Evolutionary conservation across 2,113 vertebrate species (phyloP).

Genomic region (Oenanthe oenanthe): DNA sequence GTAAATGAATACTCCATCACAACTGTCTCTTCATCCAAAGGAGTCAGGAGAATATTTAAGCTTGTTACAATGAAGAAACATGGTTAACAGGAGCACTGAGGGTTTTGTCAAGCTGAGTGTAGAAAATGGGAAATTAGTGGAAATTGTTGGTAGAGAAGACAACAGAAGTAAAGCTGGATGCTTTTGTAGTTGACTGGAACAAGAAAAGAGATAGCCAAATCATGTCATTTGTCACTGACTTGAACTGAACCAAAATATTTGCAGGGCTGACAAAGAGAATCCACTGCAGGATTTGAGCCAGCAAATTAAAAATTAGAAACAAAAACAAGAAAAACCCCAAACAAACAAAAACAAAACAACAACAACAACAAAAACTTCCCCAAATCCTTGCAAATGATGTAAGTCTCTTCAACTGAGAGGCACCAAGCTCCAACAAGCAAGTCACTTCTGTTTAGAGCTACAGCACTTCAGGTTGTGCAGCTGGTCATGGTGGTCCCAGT

Average conservation of each 20-base stretch:
- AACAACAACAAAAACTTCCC: no score
- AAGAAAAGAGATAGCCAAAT: not conserved
- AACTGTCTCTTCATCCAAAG: not conserved
- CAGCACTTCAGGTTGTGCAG: not conserved
- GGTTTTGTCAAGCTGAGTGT: not conserved
- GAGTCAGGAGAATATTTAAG: not conserved
- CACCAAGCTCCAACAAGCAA: not conserved
- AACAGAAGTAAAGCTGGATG: not conserved
- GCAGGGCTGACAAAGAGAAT: not conserved
- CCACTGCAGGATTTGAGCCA: not conserved
- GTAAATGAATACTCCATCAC: not conserved
- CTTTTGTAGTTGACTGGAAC: not conserved
- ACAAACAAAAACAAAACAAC: not conserved
- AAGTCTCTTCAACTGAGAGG: not conserved
- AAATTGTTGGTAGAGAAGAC: not conserved
- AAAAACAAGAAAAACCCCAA: not conserved
- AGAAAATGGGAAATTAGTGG: not conserved
- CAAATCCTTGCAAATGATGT: no score
- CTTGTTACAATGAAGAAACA: not conserved
- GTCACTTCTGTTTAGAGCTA: not conserved
- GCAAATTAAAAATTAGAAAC: not conserved
- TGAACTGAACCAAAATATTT: not conserved
- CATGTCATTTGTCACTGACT: not conserved
- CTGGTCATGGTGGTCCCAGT: not conserved
- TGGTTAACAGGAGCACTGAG: fast-evolving